Conservation (phyloP, 2,888 invertebrate genomes). For the Amiota mariae region DNA sequence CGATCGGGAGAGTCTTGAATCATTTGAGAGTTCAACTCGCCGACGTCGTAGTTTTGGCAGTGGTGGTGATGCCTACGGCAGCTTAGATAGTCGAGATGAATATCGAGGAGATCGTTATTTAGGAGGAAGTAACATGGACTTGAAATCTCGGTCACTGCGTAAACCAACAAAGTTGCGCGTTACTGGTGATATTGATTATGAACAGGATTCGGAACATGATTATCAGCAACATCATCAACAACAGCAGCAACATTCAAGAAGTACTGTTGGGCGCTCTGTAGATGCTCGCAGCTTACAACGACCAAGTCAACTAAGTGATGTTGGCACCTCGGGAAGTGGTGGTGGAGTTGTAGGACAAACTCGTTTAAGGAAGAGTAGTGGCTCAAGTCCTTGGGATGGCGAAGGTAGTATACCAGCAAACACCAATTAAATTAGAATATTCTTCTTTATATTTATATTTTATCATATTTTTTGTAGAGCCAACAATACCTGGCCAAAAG, state of each 20-base stretch:
- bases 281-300: constrained; percentile 71
- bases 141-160: constrained; percentile 70
- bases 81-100: constrained; percentile 72
- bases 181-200: constrained; percentile 75
- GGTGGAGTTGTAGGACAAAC: constrained; percentile 49
- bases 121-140: constrained; percentile 56
- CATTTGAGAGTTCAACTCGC: constrained; percentile 70
- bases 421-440: background rate
- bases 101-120: constrained; percentile 71
- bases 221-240: constrained; percentile 57
- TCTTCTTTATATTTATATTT: background rate
- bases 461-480: constrained; percentile 51
- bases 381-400: constrained; percentile 77
- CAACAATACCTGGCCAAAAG: constrained; percentile 67
- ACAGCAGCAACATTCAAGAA: constrained; percentile 34
- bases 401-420: constrained; percentile 62
- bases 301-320: constrained; percentile 63
- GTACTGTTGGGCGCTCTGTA: constrained; percentile 34
- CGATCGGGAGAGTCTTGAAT: constrained; percentile 73
- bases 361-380: constrained; percentile 72
- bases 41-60: constrained; percentile 73
- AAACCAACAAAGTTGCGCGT: constrained; percentile 69
- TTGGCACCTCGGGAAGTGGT: constrained; percentile 38
- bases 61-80: constrained; percentile 73
- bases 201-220: constrained; percentile 75